Percentiles rank a stretch among this genome's conserved stretches.
phyloP scores from a whole-genome alignment of 2,113 vertebrate species.

The Alligator mississippiensis region DNA sequence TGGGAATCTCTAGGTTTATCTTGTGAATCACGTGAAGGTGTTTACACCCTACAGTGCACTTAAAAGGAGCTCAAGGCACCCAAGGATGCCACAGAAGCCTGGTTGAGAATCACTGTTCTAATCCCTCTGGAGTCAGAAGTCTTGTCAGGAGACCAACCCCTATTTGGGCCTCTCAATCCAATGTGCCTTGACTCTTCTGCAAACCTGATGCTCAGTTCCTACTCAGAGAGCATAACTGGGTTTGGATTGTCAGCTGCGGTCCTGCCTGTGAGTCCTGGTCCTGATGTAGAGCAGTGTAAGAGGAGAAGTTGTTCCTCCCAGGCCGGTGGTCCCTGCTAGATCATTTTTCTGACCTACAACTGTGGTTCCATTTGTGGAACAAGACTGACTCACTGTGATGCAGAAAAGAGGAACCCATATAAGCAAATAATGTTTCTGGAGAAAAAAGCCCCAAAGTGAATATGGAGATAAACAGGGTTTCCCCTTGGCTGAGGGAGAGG shows the following conservation, averaged over 20 bases:
- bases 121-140: neutral
- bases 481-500: neutral
- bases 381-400: neutral
- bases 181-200: neutral
- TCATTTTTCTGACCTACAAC: neutral
- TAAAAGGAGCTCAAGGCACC: no score
- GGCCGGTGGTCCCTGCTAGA: neutral
- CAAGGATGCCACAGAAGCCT: no score
- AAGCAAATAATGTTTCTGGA: neutral
- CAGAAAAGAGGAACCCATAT: neutral
- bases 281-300: neutral
- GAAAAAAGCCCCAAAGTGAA: neutral
- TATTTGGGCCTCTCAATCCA: neutral
- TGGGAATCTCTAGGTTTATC: no score
- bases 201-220: no score
- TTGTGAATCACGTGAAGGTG: no score
- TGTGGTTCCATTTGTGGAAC: neutral
- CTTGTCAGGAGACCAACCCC: neutral
- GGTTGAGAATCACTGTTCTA: no score
- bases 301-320: neutral
- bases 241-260: neutral
- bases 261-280: neutral
- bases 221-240: neutral
- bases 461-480: accelerated
- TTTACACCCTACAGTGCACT: no score